Percentiles rank a stretch among this genome's conserved stretches.
Conservation (phyloP, 2,113 vertebrate genomes). For the Hylia prasina region DNA sequence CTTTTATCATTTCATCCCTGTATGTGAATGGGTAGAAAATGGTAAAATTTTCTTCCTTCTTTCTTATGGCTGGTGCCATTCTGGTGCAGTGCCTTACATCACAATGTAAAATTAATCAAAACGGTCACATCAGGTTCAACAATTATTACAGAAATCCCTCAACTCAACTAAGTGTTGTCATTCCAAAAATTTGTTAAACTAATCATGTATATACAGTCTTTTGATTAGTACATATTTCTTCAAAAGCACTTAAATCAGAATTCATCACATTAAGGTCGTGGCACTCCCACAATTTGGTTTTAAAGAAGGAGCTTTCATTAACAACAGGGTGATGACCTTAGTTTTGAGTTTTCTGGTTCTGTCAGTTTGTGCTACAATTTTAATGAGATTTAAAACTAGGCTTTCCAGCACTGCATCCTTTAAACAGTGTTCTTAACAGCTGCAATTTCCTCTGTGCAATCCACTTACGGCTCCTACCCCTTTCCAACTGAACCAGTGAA, state of each 20-base stretch:
- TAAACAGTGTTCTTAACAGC: neutral
- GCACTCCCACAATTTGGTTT: neutral
- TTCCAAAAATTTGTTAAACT: neutral
- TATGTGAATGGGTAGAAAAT: neutral
- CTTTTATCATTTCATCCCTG: neutral
- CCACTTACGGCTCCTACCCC: neutral
- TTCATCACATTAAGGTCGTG: neutral
- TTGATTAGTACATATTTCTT: neutral
- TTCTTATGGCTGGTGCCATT: neutral
- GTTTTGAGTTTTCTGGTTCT: constrained; percentile 6
- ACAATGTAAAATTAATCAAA: neutral
- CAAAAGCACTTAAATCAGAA: constrained; percentile 11
- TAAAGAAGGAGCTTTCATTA: neutral
- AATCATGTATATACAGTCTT: neutral
- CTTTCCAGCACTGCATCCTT: neutral
- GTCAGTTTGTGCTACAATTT: neutral
- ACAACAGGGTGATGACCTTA: neutral
- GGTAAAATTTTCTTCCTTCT: neutral
- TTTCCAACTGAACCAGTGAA: neutral
- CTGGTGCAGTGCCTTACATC: neutral
- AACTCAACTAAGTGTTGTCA: neutral
- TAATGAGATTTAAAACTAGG: constrained; percentile 10
- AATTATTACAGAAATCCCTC: neutral
- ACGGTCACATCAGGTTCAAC: neutral
- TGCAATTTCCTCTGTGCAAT: neutral